A percentile compares a stretch with the other conserved stretches of the same genome.
Conservation (phyloP, 2,113 vertebrate genomes). For the Pelecanus crispus region DNA sequence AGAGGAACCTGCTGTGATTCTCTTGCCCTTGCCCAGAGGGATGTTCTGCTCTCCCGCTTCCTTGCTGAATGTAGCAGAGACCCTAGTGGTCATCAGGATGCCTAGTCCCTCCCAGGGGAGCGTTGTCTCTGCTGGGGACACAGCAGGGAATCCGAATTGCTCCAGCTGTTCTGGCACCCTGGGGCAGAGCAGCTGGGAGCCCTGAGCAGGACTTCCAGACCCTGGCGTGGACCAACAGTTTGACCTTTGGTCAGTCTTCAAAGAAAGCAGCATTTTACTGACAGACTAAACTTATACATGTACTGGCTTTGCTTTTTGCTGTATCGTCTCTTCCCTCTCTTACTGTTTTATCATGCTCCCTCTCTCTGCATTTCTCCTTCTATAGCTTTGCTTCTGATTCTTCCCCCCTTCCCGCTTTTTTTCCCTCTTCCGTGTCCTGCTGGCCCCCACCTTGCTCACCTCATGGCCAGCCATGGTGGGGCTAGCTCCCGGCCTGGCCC, state of each 20-base stretch:
- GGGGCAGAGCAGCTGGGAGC: not conserved
- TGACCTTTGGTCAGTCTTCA: not conserved
- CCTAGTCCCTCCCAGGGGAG: not conserved
- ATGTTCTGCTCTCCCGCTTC: not conserved
- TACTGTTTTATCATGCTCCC: not conserved
- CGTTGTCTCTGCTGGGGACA: accelerated
- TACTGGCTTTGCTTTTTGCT: not conserved
- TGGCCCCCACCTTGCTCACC: not conserved
- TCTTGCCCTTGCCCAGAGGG: not conserved
- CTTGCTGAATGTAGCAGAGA: not conserved
- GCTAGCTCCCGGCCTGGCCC: not conserved
- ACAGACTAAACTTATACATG: not conserved
- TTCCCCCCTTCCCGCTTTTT: not conserved
- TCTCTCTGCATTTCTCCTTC: not conserved
- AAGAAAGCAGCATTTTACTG: not conserved
- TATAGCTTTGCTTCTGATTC: not conserved
- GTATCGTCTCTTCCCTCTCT: not conserved
- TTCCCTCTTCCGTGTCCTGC: not conserved
- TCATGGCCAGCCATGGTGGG: not conserved
- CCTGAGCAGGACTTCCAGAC: not conserved
- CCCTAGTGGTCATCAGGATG: not conserved
- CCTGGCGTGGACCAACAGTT: not conserved
- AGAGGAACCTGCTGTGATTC: not conserved
- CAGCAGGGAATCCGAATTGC: accelerated
- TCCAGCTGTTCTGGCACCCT: not conserved